A percentile compares a stretch with the other conserved stretches of the same genome.
Conservation (phyloP, 2,797 vertebrate species). For the Notoglanidium macrostoma region DNA sequence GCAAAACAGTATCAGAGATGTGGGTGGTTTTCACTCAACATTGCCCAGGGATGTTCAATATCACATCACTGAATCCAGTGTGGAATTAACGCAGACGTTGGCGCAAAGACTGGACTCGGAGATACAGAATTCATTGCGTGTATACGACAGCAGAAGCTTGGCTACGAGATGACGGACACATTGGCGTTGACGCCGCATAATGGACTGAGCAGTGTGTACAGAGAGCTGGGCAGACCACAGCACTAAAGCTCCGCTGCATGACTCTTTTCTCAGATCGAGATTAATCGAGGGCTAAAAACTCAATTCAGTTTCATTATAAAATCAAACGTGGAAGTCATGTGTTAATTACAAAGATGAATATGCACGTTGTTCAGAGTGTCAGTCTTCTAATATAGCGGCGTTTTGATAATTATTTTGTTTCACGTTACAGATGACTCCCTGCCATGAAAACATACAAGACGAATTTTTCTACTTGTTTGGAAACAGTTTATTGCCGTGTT, state of each 20-base stretch:
- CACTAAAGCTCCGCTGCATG: neutral
- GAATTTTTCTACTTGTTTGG: neutral
- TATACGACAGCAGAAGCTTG: neutral
- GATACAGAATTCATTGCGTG: neutral
- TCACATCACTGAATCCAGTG: neutral
- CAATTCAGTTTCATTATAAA: neutral
- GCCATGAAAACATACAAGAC: neutral
- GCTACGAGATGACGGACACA: neutral
- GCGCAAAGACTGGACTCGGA: neutral
- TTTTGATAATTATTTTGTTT: neutral
- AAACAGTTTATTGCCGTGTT: neutral
- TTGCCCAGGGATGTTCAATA: neutral
- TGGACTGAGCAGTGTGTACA: neutral
- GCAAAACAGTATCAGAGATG: no score
- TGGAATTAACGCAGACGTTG: neutral
- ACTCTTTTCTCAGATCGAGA: neutral
- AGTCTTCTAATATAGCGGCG: neutral
- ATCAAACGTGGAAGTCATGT: neutral
- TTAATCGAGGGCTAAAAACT: neutral
- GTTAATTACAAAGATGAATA: neutral
- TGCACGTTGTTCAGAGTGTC: neutral
- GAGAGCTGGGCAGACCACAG: neutral
- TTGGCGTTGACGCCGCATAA: neutral
- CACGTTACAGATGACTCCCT: neutral
- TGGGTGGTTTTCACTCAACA: neutral